Evolutionary conservation across 2,888 invertebrate genomes (phyloP), one percentile per base, ranked within the genome.

Genomic region (Bombylius major): DNA sequence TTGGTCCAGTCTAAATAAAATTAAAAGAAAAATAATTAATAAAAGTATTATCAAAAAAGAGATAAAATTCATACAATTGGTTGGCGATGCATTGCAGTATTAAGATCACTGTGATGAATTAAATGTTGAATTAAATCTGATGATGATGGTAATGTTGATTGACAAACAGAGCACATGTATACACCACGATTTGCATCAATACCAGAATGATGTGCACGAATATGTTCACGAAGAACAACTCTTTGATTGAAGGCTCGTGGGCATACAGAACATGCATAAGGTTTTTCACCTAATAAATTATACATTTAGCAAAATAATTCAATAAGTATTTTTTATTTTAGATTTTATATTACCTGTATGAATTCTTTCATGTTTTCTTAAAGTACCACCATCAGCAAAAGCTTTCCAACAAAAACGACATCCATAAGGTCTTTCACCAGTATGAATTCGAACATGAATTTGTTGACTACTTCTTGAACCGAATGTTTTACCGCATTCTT

Each of bases 401-500:
- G 89, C 89, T 69, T 90, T 90, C 89, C 89, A 89, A 68, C 90
- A 90, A 72, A 85, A 90, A 11, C 87, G 80, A 67, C 90, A 90
- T 0, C 87, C 88, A 66, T 90, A 90, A 0, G 89, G 90, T 46
- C 89, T 77, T 69, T 90, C 90, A 5, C 74, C 88, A 0, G 90
- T 90, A 68, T 90, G 90, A 62, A 90, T 89, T 50, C 90, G 81
- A 52, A 89, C 82, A 71, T 90, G 90, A 63, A 90, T 90, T 74
- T 90, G 89, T 65, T 89, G 89, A 0, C 88, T 89, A 65, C 87
- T 87, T 12, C 89, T 81, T 14, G 89, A 89, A 0, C 89, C 89
- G 67, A 90, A 90, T 14, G 89, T 87, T 69, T 90, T 90, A 62
- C 89, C 89, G 66, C 90, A 90, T 65, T 89, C 89, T 62, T 82